phyloP scores from a whole-genome alignment of 1,140 invertebrate species.

The Tetraneura akinire region DNA sequence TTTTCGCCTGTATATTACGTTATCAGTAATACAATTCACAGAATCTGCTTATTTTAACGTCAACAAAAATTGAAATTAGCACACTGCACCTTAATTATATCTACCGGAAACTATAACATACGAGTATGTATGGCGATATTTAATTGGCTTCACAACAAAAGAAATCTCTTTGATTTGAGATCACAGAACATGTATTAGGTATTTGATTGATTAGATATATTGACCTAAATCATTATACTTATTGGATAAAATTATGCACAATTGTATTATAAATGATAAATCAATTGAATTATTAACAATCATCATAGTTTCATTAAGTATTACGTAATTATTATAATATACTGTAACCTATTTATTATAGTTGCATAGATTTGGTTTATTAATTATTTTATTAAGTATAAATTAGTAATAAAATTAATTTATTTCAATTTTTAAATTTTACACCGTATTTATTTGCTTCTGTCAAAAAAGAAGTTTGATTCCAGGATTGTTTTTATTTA shows the following conservation, averaged over 20 bases:
- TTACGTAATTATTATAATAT: too few species aligned
- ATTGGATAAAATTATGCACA: background rate
- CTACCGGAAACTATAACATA: slow-evolving; percentile 4
- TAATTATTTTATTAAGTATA: too few species aligned
- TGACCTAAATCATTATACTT: slow-evolving; percentile 17
- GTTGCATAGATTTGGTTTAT: too few species aligned
- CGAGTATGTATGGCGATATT: too few species aligned
- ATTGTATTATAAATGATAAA: background rate
- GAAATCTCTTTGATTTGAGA: background rate
- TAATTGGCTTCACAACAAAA: background rate
- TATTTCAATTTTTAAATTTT: too few species aligned
- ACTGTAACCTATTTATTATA: too few species aligned
- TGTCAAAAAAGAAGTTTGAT: too few species aligned
- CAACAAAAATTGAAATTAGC: background rate
- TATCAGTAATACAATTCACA: background rate
- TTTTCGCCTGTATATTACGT: background rate
- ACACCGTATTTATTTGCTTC: too few species aligned
- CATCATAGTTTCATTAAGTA: too few species aligned
- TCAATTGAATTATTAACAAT: too few species aligned
- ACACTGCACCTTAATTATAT: background rate
- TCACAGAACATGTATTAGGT: background rate
- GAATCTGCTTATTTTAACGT: background rate
- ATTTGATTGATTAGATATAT: background rate
- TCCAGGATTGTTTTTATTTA: too few species aligned
- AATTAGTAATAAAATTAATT: too few species aligned